Evolutionary conservation across 2,797 vertebrate species (phyloP).

Genomic region (Helarctos malayanus): DNA sequence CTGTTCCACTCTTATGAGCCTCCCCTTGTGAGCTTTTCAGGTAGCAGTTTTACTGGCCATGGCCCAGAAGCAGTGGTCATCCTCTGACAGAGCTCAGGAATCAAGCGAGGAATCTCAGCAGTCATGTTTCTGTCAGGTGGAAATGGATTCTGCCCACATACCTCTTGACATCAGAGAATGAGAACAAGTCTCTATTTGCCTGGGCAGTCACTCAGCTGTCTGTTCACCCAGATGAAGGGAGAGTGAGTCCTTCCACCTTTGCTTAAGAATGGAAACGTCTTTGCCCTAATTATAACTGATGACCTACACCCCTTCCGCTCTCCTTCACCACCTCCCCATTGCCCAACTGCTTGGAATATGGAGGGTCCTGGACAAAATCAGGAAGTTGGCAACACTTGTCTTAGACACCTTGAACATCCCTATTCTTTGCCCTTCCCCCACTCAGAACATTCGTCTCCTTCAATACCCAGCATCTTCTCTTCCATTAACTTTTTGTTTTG

Average conservation of each 20-base stretch:
- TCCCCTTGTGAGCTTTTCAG: neutral
- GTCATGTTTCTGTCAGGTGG: neutral
- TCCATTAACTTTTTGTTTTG: neutral
- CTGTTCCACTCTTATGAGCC: neutral
- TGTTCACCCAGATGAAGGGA: neutral
- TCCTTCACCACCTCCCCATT: neutral
- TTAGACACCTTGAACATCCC: neutral
- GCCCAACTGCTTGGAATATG: neutral
- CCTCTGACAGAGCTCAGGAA: neutral
- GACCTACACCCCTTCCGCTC: accelerated
- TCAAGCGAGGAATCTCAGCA: neutral
- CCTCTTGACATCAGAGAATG: neutral
- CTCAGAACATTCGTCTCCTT: neutral
- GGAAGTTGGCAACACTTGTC: neutral
- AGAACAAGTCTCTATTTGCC: neutral
- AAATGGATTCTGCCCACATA: neutral
- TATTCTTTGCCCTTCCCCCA: neutral
- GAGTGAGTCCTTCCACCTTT: neutral
- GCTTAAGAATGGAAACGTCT: neutral
- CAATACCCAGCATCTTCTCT: neutral
- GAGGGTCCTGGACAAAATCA: accelerated
- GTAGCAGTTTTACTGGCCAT: neutral
- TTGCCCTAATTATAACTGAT: neutral
- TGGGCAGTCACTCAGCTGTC: neutral
- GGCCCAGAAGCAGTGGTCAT: neutral